These are phyloP conservation scores for Globicephala melas DNA, from an alignment of 2,113 vertebrate genomes.

Conservation along the genomic window DNA sequence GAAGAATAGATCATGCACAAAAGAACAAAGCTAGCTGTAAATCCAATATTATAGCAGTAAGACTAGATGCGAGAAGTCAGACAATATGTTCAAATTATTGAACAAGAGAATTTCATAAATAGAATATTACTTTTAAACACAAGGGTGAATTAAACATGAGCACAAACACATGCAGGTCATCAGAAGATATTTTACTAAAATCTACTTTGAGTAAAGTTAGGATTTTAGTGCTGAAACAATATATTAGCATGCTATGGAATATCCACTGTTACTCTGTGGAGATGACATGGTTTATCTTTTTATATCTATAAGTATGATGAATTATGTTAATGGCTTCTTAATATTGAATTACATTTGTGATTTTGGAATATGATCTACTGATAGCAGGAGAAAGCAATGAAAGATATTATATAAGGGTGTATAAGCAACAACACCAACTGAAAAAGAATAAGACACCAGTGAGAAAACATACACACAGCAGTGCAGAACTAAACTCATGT, in stretches of 20 bases:
- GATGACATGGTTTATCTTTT: neutral
- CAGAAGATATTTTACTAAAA: neutral
- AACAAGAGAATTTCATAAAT: neutral
- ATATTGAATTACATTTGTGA: neutral
- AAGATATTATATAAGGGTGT: neutral
- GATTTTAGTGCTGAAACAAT: neutral
- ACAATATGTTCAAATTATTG: neutral
- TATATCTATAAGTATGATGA: neutral
- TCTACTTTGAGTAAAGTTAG: neutral
- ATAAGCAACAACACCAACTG: neutral
- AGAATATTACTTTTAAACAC: neutral
- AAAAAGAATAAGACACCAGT: neutral
- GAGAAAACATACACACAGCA: neutral
- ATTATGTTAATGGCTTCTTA: neutral
- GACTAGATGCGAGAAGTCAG: neutral
- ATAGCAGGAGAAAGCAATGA: neutral
- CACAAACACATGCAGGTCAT: neutral
- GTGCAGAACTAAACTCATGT: neutral
- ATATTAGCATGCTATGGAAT: neutral
- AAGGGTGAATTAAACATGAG: neutral
- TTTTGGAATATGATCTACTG: neutral
- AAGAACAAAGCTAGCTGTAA: neutral
- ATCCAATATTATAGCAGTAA: neutral
- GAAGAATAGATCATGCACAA: neutral
- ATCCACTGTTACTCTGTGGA: neutral